Evolutionary conservation across 1,140 invertebrate genomes (phyloP).

Genomic region (Drosophila arawakana): DNA sequence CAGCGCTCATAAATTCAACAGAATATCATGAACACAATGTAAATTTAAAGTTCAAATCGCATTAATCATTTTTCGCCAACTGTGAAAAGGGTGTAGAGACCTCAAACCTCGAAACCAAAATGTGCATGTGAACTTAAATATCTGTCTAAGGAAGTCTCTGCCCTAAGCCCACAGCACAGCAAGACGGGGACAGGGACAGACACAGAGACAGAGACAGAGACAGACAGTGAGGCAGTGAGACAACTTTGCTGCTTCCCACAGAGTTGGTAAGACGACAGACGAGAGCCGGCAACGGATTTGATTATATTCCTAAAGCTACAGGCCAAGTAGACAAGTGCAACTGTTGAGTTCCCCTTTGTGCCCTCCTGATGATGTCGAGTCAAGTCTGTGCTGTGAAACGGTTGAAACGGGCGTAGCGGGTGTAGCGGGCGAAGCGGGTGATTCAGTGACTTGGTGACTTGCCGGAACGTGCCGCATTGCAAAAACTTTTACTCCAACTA

Average conservation of each 20-base stretch:
- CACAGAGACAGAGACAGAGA: too few species aligned
- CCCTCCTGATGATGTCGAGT: not conserved
- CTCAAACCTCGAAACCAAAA: not conserved
- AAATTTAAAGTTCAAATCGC: constrained; percentile 82
- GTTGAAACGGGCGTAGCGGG: not conserved
- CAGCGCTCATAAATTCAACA: constrained; percentile 81
- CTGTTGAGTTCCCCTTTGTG: constrained; percentile 35
- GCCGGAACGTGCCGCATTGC: constrained; percentile 6
- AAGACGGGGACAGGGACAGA: too few species aligned
- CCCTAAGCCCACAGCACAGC: not conserved
- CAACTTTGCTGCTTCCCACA: constrained; percentile 38
- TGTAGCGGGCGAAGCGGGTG: not conserved
- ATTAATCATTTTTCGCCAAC: constrained; percentile 77
- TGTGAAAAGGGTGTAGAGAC: constrained; percentile 47
- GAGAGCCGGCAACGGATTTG: constrained; percentile 52
- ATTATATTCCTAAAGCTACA: constrained; percentile 60
- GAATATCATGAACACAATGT: constrained; percentile 82
- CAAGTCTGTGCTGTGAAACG: constrained; percentile 1
- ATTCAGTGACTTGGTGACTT: not conserved
- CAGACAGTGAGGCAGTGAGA: constrained; percentile 9
- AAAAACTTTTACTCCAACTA: constrained; percentile 39
- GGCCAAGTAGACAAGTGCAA: constrained; percentile 53
- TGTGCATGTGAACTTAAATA: constrained; percentile 11
- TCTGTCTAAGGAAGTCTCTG: constrained; percentile 12
- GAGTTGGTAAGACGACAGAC: constrained; percentile 5